Evolutionary conservation across 2,888 invertebrate genomes (phyloP).

Genomic region (Eudemis profundana): DNA sequence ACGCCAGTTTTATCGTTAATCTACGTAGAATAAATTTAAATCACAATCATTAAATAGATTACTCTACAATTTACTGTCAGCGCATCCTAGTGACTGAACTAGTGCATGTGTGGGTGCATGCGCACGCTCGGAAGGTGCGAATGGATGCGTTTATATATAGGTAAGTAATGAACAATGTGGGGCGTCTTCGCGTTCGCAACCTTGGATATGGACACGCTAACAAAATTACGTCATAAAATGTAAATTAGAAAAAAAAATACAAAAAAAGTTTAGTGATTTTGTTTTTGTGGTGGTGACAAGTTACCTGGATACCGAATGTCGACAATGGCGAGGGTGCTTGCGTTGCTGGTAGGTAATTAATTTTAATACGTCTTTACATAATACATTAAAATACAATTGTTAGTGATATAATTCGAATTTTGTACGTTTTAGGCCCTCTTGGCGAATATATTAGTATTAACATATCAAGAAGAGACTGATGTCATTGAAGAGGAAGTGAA

Average conservation of each 20-base stretch:
- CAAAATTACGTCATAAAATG: conserved; percentile 50
- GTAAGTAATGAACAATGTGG: conserved; percentile 66
- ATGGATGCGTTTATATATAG: conserved; percentile 81
- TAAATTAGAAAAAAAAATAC: conserved; percentile 44
- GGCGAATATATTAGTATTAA: conserved; percentile 67
- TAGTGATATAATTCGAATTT: conserved; percentile 5
- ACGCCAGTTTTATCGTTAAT: background rate
- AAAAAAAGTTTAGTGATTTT: conserved; percentile 48
- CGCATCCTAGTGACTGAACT: conserved; percentile 54
- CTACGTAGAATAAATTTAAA: background rate
- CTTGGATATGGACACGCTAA: conserved; percentile 77
- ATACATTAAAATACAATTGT: background rate
- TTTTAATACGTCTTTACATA: conserved; percentile 19
- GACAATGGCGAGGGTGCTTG: conserved; percentile 67
- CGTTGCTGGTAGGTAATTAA: conserved; percentile 63
- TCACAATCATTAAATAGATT: conserved; percentile 20
- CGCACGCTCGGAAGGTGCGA: conserved; percentile 53
- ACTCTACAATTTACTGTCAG: conserved; percentile 49
- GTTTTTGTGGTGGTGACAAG: conserved; percentile 53
- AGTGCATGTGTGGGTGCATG: conserved; percentile 51
- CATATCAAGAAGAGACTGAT: conserved; percentile 69
- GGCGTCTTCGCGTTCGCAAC: conserved; percentile 73
- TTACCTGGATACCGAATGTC: conserved; percentile 45
- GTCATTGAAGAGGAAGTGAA: conserved; percentile 52
- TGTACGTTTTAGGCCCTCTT: conserved; percentile 67